phyloP scores from a whole-genome alignment of 2,888 invertebrate genomes.

The Axea sp. region DNA sequence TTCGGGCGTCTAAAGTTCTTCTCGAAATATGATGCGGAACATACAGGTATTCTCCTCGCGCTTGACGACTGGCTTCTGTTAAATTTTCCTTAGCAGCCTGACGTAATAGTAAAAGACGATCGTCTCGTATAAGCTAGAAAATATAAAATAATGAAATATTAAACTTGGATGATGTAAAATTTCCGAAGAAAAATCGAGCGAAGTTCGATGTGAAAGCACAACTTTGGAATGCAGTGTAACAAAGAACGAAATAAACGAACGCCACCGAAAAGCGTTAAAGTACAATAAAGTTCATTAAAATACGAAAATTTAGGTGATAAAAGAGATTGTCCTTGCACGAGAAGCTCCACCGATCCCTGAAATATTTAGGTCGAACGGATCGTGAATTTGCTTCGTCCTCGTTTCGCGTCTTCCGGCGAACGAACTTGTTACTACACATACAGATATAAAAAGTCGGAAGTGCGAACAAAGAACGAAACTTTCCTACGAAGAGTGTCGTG shows the following conservation, averaged over 20 bases:
- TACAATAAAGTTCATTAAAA: conserved; percentile 17
- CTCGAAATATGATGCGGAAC: conserved; percentile 82
- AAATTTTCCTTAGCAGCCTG: conserved; percentile 81
- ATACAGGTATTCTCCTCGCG: conserved; percentile 82
- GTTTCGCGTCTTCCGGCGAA: conserved; percentile 44
- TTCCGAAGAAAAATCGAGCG: too few relatives aligned
- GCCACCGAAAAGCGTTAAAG: neutral
- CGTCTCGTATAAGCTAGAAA: conserved; percentile 81
- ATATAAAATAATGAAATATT: neutral
- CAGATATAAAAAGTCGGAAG: conserved; percentile 49
- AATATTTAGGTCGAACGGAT: conserved; percentile 64
- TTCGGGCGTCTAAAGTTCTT: conserved; percentile 82
- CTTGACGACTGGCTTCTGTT: conserved; percentile 82
- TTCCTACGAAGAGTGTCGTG: conserved; percentile 53
- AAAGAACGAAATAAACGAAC: too few relatives aligned
- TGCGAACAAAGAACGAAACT: conserved; percentile 56
- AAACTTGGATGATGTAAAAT: too few relatives aligned
- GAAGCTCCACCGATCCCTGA: conserved; percentile 36
- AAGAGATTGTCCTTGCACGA: conserved; percentile 15
- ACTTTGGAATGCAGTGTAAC: too few relatives aligned
- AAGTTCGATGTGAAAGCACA: too few relatives aligned
- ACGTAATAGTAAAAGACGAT: conserved; percentile 80
- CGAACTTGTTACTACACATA: conserved; percentile 22
- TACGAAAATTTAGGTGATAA: conserved; percentile 34
- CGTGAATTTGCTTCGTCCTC: conserved; percentile 57